Conservation (phyloP, 2,113 vertebrate species). For the Melanostigma gelatinosum region DNA sequence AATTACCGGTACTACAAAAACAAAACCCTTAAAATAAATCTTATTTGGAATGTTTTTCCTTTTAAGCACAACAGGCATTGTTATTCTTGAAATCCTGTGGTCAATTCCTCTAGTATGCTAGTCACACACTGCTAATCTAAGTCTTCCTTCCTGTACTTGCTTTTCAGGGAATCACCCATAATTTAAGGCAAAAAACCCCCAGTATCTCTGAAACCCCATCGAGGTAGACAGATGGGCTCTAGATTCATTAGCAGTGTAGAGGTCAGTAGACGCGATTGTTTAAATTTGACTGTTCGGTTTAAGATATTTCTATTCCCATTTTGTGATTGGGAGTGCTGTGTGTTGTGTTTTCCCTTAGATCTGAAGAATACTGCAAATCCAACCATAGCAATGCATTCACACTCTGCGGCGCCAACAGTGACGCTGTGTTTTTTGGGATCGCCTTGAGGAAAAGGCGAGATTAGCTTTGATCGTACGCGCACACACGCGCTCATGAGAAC, state of each 20-base stretch:
- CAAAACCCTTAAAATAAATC: not conserved
- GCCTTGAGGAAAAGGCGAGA: constrained; percentile 55
- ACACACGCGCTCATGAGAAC: not conserved
- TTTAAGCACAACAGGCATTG: not conserved
- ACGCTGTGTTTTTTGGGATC: constrained; percentile 37
- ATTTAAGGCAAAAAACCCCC: not conserved
- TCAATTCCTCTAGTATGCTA: constrained; percentile 2
- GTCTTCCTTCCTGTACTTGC: constrained; percentile 11
- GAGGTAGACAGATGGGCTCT: constrained; percentile 28
- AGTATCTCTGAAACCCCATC: constrained; percentile 10
- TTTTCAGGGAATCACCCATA: constrained; percentile 19
- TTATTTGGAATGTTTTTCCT: not conserved
- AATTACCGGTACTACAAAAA: constrained; percentile 3
- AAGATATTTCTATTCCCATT: not conserved
- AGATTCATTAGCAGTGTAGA: constrained; percentile 35
- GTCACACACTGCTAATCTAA: constrained; percentile 16
- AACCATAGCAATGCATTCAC: constrained; percentile 47
- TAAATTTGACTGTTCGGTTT: not conserved
- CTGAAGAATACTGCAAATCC: constrained; percentile 18
- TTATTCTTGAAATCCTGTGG: not conserved
- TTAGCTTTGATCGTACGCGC: constrained; percentile 57
- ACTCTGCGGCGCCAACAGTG: constrained; percentile 42
- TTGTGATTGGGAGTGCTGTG: not conserved
- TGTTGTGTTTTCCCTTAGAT: constrained; percentile 9
- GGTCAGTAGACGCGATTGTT: not conserved